A percentile compares a stretch with the other conserved stretches of the same genome.
Conservation (phyloP, 2,797 vertebrate genomes). For the Trichosurus vulpecula region DNA sequence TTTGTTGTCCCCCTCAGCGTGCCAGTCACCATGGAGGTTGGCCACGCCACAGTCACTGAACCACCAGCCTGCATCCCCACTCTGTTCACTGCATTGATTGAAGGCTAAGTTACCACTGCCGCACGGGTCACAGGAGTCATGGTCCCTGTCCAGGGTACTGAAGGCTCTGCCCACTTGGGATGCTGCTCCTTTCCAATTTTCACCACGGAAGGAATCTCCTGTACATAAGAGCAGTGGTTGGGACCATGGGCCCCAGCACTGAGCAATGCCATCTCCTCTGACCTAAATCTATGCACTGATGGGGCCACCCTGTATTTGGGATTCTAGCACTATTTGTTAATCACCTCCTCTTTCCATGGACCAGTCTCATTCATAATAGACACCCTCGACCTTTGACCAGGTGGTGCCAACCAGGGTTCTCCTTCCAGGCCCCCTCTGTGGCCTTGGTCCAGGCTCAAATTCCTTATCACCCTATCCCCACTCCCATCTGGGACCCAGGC, state of each 20-base stretch:
- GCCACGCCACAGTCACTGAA: conserved; percentile 83
- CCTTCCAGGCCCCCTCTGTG: neutral
- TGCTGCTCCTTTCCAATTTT: neutral
- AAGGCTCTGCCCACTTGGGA: conserved; percentile 83
- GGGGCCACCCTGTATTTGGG: too few relatives aligned
- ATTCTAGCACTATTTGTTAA: neutral
- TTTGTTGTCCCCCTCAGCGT: conserved; percentile 41
- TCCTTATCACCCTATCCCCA: neutral
- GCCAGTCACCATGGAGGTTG: conserved; percentile 79
- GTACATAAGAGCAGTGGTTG: neutral
- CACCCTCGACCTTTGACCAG: neutral
- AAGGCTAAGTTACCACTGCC: conserved; percentile 72
- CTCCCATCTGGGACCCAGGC: neutral
- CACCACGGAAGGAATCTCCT: conserved; percentile 80
- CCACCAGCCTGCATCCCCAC: conserved; percentile 79
- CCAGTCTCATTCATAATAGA: neutral
- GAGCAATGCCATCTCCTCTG: neutral
- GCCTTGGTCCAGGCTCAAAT: neutral
- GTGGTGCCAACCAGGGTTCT: neutral
- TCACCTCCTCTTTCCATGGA: neutral
- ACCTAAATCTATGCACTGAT: neutral
- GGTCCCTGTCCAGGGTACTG: conserved; percentile 81
- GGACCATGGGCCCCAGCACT: neutral
- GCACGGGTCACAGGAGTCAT: conserved; percentile 80
- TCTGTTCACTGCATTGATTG: neutral